A percentile compares a stretch with the other conserved stretches of the same genome.
Conservation (phyloP, 2,888 invertebrate genomes). For the Drosophila nigricruria region DNA sequence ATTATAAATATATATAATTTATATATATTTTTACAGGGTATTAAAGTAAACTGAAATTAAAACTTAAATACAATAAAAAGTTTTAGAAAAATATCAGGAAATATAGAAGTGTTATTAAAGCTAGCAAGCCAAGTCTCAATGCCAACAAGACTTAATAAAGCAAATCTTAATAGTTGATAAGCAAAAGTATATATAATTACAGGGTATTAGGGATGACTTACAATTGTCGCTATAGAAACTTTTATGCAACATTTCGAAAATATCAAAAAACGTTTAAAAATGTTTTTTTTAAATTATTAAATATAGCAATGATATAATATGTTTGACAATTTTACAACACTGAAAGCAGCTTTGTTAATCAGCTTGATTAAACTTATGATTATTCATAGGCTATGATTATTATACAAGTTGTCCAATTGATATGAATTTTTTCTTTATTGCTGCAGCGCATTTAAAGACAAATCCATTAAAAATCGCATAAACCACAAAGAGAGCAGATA, state of each 20-base stretch:
- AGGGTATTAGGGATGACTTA: background rate
- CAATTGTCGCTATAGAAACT: background rate
- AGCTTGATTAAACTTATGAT: background rate
- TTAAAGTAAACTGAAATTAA: background rate
- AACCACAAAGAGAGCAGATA: conserved; percentile 12
- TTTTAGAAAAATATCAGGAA: background rate
- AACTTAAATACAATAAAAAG: background rate
- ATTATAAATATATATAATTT: too few species aligned
- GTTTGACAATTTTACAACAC: background rate
- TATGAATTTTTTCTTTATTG: conserved; percentile 1
- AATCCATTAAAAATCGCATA: conserved; percentile 32
- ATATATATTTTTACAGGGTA: background rate
- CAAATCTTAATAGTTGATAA: background rate
- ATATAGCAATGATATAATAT: too few species aligned
- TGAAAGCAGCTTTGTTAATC: background rate
- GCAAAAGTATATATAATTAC: background rate
- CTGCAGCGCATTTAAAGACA: conserved; percentile 16
- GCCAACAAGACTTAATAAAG: background rate
- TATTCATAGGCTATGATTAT: background rate
- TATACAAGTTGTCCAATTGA: background rate
- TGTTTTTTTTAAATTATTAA: too few species aligned
- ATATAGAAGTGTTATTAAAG: background rate
- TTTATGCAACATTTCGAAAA: too few species aligned
- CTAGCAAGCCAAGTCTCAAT: background rate
- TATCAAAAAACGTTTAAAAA: too few species aligned